Evolutionary conservation across 2,888 invertebrate genomes (phyloP), one percentile per base, ranked within the genome.

Genomic region (Mongoloraphidia duomilia): DNA sequence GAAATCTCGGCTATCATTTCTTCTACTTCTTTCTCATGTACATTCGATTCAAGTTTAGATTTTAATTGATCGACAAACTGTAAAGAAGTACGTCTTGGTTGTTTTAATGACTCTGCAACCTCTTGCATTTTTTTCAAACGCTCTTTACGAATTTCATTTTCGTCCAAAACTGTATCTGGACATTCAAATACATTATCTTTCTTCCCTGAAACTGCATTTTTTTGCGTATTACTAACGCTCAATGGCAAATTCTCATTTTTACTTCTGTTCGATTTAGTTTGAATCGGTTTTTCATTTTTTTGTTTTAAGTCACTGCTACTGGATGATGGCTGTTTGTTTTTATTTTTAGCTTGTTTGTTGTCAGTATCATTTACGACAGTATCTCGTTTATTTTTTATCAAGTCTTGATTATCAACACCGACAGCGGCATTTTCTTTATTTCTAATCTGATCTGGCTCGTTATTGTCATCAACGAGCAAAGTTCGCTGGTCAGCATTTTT

Each of bases 101-200:
- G 56, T 55, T 37, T 60, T 60, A 13, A 65, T 57, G 3, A 58
- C 58, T 54, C 63, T 59, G 49, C 61, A 8, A 74, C 64, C 54
- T 73, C 72, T 40, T 71, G 66, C 74, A 74, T 74, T 51, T 66
- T 70, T 48, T 68, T 65, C 44, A 70, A 63, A 1, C 73, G 64
- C 52, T 72, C 69, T 38, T 68, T 61, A 52, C 72, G 69, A 46
- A 73, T 70, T 51, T 68, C 67, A 6, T 64, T 62, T 38, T 73
- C 72, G 40, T 69, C 69, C 40, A 68, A 63, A 12, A 66, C 63
- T 8, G 69, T 52, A 44, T 71, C 71, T 2, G 63, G 61, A 38
- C 46, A 46, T 39, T 14, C 13, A 33, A 42, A 47, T 55, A 51
- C 14, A 40, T 43, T 44, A 45, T 4, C 6, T 50, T 49, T 2